Conservation (phyloP, 2,113 vertebrate genomes). For the Capricornis sumatraensis region DNA sequence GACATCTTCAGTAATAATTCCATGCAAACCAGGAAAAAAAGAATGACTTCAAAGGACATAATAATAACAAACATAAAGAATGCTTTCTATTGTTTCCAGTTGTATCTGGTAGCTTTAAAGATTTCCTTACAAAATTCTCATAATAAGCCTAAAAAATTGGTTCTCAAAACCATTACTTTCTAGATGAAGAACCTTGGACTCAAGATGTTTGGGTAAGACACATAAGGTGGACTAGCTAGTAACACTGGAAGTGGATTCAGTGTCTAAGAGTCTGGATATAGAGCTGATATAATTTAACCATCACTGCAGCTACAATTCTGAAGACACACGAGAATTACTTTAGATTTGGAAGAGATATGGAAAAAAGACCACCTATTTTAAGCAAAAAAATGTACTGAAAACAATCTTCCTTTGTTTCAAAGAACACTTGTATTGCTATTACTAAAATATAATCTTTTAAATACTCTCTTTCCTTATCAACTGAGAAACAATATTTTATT, state of each 20-base stretch:
- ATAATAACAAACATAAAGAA: not conserved
- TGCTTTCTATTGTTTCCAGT: not conserved
- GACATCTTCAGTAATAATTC: not conserved
- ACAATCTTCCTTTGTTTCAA: not conserved
- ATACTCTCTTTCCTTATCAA: not conserved
- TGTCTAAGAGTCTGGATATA: not conserved
- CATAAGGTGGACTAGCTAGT: not conserved
- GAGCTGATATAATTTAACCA: not conserved
- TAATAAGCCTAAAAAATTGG: not conserved
- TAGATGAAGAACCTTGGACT: not conserved
- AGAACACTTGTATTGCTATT: not conserved
- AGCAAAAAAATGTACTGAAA: not conserved
- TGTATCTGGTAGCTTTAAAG: not conserved
- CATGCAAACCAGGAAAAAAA: not conserved
- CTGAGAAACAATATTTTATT: not conserved
- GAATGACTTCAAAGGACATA: not conserved
- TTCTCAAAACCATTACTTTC: not conserved
- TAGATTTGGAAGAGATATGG: not conserved
- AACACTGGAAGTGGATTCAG: not conserved
- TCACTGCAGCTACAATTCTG: not conserved
- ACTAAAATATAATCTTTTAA: not conserved
- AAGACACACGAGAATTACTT: not conserved
- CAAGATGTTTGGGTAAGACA: not conserved
- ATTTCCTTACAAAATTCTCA: not conserved
- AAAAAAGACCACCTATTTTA: not conserved